Base-by-base conservation (phyloP, 2,888 invertebrate genomes). In the Athrips mouffetella region DNA sequence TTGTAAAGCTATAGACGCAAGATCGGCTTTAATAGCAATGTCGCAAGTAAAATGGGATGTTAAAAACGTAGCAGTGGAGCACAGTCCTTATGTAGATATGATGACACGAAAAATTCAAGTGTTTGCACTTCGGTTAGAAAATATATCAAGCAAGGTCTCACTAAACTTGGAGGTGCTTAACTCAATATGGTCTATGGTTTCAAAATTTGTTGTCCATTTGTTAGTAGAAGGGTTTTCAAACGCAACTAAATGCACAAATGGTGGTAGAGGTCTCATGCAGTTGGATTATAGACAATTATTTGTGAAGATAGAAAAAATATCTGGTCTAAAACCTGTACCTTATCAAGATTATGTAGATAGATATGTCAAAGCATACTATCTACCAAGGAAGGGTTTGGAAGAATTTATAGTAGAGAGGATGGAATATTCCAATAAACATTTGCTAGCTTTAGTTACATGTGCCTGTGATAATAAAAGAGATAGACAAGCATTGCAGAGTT, bases 181-280 rank as follows among this genome's bases (percentile, higher is more conserved):
- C 44, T 89, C 93, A 0, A 81, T 98, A 4, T 99, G 98, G 98
- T 92, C 95, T 65, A 94, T 94, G 75, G 92, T 96, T 41, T 93
- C 97, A 0, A 94, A 95, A 70, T 92, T 96, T 49, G 91, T 96
- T 5, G 94, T 96, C 3, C 94, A 95, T 70, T 91, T 96, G 23
- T 88, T 99, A 54, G 98, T 99, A 0, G 98, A 99, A 88, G 98
- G 97, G 23, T 98, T 95, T 83, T 93, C 97, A 0, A 94, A 93
- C 65, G 95, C 96, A 0, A 96, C 94, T 54, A 98, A 97, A 74
- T 99, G 99, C 80, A 95, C 97, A 0, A 97, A 97, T 61, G 98
- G 97, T 18, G 99, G 99, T 0, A 89, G 99, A 30, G 99, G 98
- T 0, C 81, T 99, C 7, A 99, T 99, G 99, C 98, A 98, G 72